phyloP scores from a whole-genome alignment of 92 coral and sea anemone genomes.

The Isaurus tuberculatus region DNA sequence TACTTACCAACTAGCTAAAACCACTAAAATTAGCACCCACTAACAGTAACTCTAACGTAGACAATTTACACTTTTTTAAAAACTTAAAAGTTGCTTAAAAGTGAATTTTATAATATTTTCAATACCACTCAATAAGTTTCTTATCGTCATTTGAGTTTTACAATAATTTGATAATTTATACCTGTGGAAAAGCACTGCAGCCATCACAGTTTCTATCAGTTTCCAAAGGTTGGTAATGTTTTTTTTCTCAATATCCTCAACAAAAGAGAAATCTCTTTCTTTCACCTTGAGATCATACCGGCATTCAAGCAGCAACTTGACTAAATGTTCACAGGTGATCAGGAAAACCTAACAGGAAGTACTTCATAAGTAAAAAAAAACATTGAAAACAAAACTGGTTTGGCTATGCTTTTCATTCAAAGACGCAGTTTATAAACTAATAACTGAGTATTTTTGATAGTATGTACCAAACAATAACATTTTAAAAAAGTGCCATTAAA shows the following conservation, averaged over 20 bases:
- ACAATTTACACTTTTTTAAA: too few species aligned
- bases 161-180: neutral
- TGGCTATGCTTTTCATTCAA: too few species aligned
- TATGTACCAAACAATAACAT: too few species aligned
- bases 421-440: too few species aligned
- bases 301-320: constrained; percentile 58
- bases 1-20: too few species aligned
- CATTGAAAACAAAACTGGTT: too few species aligned
- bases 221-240: constrained; percentile 11
- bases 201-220: constrained; percentile 24
- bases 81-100: too few species aligned
- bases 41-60: too few species aligned
- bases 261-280: neutral
- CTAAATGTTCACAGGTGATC: constrained; percentile 70
- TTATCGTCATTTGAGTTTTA: neutral
- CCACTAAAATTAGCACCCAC: too few species aligned
- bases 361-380: neutral
- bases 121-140: neutral
- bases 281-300: constrained; percentile 24
- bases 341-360: constrained; percentile 64
- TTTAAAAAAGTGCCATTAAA: too few species aligned
- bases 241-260: constrained; percentile 21
- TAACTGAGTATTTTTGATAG: too few species aligned
- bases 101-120: neutral
- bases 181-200: constrained; percentile 35